Percentiles rank a stretch among this genome's conserved stretches.
Evolutionary conservation across 1,140 invertebrate species (phyloP).

Genomic region (Arion vulgaris): DNA sequence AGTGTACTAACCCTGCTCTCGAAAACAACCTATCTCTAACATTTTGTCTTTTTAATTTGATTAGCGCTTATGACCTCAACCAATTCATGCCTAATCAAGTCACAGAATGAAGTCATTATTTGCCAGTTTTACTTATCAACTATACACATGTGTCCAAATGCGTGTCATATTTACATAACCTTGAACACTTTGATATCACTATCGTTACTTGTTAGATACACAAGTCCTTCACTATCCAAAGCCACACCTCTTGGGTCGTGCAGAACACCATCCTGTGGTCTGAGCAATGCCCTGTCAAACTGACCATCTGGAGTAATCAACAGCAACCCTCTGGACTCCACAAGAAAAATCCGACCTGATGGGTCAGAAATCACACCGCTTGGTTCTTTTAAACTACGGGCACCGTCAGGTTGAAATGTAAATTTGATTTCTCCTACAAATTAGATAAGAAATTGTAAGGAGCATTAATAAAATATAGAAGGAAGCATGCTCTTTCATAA

Average conservation of each 20-base stretch:
- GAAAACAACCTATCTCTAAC: no score
- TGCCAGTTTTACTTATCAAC: no score
- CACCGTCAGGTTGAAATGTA: slow-evolving; percentile 6
- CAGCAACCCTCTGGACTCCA: slow-evolving; percentile 35
- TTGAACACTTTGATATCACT: slow-evolving; percentile 30
- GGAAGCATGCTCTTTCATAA: no score
- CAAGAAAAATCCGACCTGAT: slow-evolving; percentile 23
- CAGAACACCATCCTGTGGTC: slow-evolving; percentile 9
- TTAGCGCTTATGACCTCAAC: no score
- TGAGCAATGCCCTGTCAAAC: slow-evolving; percentile 17
- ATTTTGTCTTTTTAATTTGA: no score
- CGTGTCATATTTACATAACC: not conserved
- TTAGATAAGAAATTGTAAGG: no score
- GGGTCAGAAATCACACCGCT: slow-evolving; percentile 25
- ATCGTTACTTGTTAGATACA: slow-evolving; percentile 36
- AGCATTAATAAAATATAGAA: no score
- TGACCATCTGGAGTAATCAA: slow-evolving; percentile 8
- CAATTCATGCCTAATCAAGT: no score
- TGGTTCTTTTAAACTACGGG: slow-evolving; percentile 31
- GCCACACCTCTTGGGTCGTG: slow-evolving; percentile 37
- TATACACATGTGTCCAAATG: no score
- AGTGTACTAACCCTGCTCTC: no score
- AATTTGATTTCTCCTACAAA: not conserved
- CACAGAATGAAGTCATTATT: no score
- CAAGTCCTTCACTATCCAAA: slow-evolving; percentile 19